Conservation (phyloP, 2,888 invertebrate species). For the Branchipolynoe longqiensis region DNA sequence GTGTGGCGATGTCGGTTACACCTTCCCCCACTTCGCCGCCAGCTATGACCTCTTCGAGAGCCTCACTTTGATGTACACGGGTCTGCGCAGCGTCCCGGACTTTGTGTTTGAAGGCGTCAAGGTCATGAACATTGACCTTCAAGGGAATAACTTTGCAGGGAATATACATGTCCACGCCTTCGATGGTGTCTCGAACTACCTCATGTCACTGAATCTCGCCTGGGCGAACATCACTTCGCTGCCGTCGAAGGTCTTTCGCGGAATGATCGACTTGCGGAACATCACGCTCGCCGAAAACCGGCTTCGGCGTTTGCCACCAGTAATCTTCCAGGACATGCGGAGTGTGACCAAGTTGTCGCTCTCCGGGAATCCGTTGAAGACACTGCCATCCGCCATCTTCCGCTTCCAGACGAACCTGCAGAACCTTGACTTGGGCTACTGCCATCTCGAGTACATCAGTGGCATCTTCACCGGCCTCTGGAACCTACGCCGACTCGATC, state of each 20-base stretch:
- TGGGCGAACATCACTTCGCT: conserved; percentile 67
- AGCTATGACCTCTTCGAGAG: conserved; percentile 51
- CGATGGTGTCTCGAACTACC: conserved; percentile 55
- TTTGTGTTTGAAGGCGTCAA: conserved; percentile 42
- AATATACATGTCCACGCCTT: conserved; percentile 62
- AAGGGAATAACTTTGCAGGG: conserved; percentile 66
- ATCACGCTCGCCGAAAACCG: conserved; percentile 66
- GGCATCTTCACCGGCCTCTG: conserved; percentile 65
- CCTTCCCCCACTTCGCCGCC: conserved; percentile 36
- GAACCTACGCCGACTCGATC: conserved; percentile 67
- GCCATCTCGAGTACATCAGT: conserved; percentile 62
- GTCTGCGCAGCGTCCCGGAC: background rate
- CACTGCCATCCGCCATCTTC: conserved; percentile 64
- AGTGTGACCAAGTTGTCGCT: conserved; percentile 63
- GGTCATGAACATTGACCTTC: conserved; percentile 65
- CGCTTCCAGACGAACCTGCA: conserved; percentile 64
- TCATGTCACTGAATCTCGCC: conserved; percentile 65
- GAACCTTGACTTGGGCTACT: conserved; percentile 67
- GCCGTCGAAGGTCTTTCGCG: conserved; percentile 62
- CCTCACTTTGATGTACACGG: conserved; percentile 55
- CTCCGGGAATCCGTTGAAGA: conserved; percentile 65
- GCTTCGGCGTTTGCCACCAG: conserved; percentile 51
- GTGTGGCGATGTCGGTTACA: conserved; percentile 46
- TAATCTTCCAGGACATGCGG: conserved; percentile 65
- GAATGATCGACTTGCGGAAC: conserved; percentile 64